Base-by-base conservation (phyloP, 2,797 vertebrate genomes). In the Pogonophryne albipinna region DNA sequence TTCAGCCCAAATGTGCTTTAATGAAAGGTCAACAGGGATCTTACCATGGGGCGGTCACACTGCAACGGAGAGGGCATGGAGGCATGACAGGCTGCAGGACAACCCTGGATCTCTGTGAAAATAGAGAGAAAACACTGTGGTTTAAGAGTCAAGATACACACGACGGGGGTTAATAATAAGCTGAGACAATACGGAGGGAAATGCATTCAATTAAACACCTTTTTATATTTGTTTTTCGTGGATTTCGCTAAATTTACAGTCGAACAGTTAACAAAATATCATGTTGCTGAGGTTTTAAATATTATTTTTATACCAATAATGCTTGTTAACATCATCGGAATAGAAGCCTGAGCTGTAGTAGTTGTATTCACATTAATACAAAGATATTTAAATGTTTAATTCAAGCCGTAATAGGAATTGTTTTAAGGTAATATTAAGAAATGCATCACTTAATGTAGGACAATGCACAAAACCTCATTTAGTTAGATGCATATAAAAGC, bases 21-120 rank as follows among this genome's bases (percentile, higher is more conserved):
- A 92, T 85, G 84, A 91, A 87, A 90, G 81, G 85, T 89, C 85
- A 91, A 89, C 72, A 72, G 77, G 86, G 84, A 89, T 82, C 92
- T 93, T 93, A 94, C 94, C 92, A 87, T 83, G 82, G 71, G 82
- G 67, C 34, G 42, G 80, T 84, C 78, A 67, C 74, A 56, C 66
- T 80, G 65, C 71, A 65, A 74, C 46, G 55, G 73, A 50, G 53
- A 58, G 80, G 79, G 71, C 77, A 68, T 66, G 66, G 82, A 66
- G 78, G 82, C 50, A 45, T 53, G 84, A 78, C 63, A 65, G 58
- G 51, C 65, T 69, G 77, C 73, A 78, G 31, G 69, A 62, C 34
- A 77, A 61, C 64, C 66, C 23, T 6, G 19, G 66, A 47, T 66
- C 41, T 83, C 89, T 92, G 83, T 61, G 27, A 63, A 75, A 77